A percentile compares a stretch with the other conserved stretches of the same genome.
Evolutionary conservation across 2,888 invertebrate genomes (phyloP).

Genomic region (Morpho helenor): DNA sequence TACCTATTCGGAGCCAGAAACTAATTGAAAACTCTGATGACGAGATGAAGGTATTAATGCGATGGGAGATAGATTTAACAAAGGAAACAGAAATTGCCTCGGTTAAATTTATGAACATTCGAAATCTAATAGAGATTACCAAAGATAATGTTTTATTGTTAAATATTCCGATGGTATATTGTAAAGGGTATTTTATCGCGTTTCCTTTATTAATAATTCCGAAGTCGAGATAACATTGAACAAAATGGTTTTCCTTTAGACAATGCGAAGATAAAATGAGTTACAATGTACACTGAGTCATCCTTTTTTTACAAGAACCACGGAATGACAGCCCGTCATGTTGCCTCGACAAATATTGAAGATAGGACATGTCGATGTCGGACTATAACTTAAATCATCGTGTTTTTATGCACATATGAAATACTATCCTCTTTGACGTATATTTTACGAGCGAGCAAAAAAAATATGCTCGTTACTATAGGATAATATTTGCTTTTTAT

Average conservation of each 20-base stretch:
- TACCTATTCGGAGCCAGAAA: constrained; percentile 11
- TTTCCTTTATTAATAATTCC: constrained; percentile 19
- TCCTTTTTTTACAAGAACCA: constrained; percentile 20
- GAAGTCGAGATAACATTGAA: constrained; percentile 30
- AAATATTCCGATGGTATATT: constrained; percentile 3
- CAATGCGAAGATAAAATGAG: constrained; percentile 22
- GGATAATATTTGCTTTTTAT: no score
- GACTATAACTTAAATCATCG: constrained; percentile 10
- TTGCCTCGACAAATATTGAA: constrained; percentile 26
- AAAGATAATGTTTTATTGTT: constrained; percentile 9
- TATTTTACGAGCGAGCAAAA: no score
- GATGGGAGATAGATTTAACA: constrained; percentile 17
- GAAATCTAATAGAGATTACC: constrained; percentile 9
- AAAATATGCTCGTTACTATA: no score
- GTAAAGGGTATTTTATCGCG: constrained; percentile 14
- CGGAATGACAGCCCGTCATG: constrained; percentile 17
- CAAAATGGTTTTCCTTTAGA: constrained; percentile 22
- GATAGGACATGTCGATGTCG: constrained; percentile 12
- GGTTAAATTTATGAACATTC: constrained; percentile 13
- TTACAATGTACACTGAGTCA: constrained; percentile 24
- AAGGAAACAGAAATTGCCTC: constrained; percentile 20
- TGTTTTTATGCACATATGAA: constrained; percentile 1
- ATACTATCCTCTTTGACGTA: no score
- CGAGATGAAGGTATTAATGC: constrained; percentile 17
- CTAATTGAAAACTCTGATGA: constrained; percentile 18